Evolutionary conservation across 2,113 vertebrate species (phyloP), one percentile per base, ranked within the genome.

Genomic region (Aegotheles bennettii): DNA sequence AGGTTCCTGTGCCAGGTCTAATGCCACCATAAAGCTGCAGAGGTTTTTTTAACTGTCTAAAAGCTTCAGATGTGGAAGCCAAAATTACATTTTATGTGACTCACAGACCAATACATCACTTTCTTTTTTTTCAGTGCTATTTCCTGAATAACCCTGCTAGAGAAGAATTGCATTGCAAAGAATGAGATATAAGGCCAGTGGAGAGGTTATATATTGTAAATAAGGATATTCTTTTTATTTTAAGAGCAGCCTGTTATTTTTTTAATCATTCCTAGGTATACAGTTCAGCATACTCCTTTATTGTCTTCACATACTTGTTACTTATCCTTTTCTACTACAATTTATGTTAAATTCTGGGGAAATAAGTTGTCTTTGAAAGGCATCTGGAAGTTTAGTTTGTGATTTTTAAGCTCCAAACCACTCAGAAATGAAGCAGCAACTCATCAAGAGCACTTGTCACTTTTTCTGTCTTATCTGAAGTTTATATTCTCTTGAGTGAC

Each of bases 401-500:
- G 47, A 75, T 60, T 93, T 93, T 56, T 60, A 92, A 87, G 57
- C 36, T 90, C 24, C 53, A 90, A 94, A 82, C 23, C 40, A 61
- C 83, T 90, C 80, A 84, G 83, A 96, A 95, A 90, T 53, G 31
- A 95, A 95, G 82, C n/a, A 94, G 64, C 35, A 90, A 86, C 51
- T 95, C 86, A 92, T 94, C 92, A 92, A 56, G 92, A 84, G 29
- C 26, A 51, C 88, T 82, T 92, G 71, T 90, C 57, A 0, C 53
- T 84, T 51, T n/a, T 90, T 87, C 80, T 64, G 63, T 92, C 60
- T 93, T 96, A 60, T 78, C 93, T 93, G 76, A 96, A 92, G 88
- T 87, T 96, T 86, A 76, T 90, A 10, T 84, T 89, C 88, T 92
- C 92, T 60, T 60, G 56, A 89, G 83, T 89, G 85, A 75, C 88